Conservation (phyloP, 2,113 vertebrate species). For the Equus przewalskii region DNA sequence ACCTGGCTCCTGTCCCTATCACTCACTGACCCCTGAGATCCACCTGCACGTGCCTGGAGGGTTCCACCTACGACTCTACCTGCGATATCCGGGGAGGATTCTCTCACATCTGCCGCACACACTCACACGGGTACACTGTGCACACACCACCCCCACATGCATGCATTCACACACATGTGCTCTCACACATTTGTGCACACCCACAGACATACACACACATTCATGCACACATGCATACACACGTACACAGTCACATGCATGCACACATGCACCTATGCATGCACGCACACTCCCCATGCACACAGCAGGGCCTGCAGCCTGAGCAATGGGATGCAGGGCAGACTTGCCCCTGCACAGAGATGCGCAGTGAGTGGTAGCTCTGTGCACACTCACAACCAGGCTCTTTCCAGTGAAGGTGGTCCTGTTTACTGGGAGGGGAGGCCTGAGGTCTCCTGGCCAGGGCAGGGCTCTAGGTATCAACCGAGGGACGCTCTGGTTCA, state of each 20-base stretch:
- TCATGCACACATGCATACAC: not conserved
- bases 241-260: not conserved
- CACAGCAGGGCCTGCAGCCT: not conserved
- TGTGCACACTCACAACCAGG: not conserved
- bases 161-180: not conserved
- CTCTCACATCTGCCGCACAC: not conserved
- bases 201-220: not conserved
- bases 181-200: not conserved
- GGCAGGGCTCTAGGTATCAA: not conserved
- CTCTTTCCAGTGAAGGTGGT: not conserved
- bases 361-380: not conserved
- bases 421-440: not conserved
- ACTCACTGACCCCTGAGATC: not conserved
- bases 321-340: not conserved
- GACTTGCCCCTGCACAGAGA: not conserved
- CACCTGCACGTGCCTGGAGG: not conserved
- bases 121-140: not conserved
- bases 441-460: not conserved
- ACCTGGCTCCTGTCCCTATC: not conserved
- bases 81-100: not conserved
- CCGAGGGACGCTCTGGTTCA: not conserved
- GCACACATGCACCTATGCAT: too few species aligned
- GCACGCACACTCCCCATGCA: too few species aligned
- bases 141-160: too few species aligned
- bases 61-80: not conserved